Base-by-base conservation (phyloP, 2,113 vertebrate genomes). In the Eudyptes chrysolophus region DNA sequence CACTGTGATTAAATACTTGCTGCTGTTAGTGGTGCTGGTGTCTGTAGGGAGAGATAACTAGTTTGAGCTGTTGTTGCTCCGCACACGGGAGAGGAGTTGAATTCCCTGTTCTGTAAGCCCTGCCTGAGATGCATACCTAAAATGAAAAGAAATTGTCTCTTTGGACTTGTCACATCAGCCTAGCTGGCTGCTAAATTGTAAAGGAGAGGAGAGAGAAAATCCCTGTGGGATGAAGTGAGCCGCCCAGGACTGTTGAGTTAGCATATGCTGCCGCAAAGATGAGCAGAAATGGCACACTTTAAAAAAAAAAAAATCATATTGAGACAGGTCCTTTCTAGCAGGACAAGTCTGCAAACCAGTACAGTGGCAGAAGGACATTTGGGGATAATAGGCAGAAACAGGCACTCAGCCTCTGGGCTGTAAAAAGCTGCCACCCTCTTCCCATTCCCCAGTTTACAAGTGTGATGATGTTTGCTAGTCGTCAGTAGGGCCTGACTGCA, bases 381-480 rank as follows among this genome's bases (percentile, higher is more conserved):
- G 52, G 68, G 51, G 68, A 11, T 46, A 9, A 30, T 2, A 8
- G 57, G 51, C 40, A 62, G 34, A 24, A 40, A 15, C 16, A n/a
- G 84, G 72, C 18, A 4, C 46, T 29, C 27, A 4, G 7, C 16
- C 20, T 42, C 25, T 5, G 44, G 30, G 32, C 72, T 51, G 29
- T 6, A 70, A 24, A 9, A 29, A 42, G 58, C 78, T n/a, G 54
- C 30, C 36, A 82, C 10, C 24, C 7, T 9, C 9, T 58, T 22
- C 11, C 48, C 4, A 1, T 10, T 49, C 4, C 19, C 30, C 3
- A 1, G 20, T 8, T 10, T 1, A 9, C 21, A 13, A 1, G 30
- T 5, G 51, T 62, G 69, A 1, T 25, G 93, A 30, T 10, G 68
- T 82, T 78, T 66, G 82, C 19, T 32, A 1, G 74, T 49, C 4